phyloP scores from a whole-genome alignment of 1,140 invertebrate species.

The Achroia grisella region DNA sequence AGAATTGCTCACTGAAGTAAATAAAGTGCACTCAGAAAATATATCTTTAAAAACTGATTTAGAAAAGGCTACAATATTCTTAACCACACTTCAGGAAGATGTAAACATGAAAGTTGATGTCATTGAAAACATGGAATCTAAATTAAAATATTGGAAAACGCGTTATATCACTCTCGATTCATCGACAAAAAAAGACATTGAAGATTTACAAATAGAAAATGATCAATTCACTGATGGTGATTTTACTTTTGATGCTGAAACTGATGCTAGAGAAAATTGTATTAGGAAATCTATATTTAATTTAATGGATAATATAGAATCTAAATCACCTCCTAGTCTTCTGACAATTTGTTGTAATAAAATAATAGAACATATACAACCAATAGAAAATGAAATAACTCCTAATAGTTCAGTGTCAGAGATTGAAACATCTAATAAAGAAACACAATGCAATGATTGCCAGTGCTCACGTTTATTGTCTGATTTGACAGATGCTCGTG shows the following conservation, averaged over 20 bases:
- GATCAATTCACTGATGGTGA: slow-evolving; percentile 1
- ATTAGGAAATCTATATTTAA: slow-evolving; percentile 1
- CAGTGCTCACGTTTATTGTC: slow-evolving; percentile 25
- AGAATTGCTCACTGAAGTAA: slow-evolving; percentile 20
- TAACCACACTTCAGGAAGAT: slow-evolving; percentile 31
- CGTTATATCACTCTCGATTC: slow-evolving; percentile 28
- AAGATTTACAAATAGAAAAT: slow-evolving; percentile 27
- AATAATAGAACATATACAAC: slow-evolving; percentile 38
- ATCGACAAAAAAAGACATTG: slow-evolving; percentile 32
- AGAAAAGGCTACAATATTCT: slow-evolving; percentile 19
- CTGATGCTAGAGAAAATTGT: background rate
- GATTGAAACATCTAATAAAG: slow-evolving; percentile 6
- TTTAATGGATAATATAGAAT: slow-evolving; percentile 1
- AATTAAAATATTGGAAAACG: slow-evolving; percentile 35
- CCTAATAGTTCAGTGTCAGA: slow-evolving; percentile 17
- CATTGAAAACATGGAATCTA: slow-evolving; percentile 34
- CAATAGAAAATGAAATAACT: slow-evolving; percentile 19
- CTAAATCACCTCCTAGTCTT: slow-evolving; percentile 42
- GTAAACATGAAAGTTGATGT: slow-evolving; percentile 30
- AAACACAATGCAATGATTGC: slow-evolving; percentile 16
- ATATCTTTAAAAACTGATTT: slow-evolving; percentile 26
- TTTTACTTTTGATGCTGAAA: background rate
- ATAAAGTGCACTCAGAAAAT: slow-evolving; percentile 27
- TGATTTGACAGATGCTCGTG: slow-evolving; percentile 21
- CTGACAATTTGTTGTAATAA: slow-evolving; percentile 51